Base-by-base conservation (phyloP, 2,888 invertebrate genomes). In the Drosophila mimetica region DNA sequence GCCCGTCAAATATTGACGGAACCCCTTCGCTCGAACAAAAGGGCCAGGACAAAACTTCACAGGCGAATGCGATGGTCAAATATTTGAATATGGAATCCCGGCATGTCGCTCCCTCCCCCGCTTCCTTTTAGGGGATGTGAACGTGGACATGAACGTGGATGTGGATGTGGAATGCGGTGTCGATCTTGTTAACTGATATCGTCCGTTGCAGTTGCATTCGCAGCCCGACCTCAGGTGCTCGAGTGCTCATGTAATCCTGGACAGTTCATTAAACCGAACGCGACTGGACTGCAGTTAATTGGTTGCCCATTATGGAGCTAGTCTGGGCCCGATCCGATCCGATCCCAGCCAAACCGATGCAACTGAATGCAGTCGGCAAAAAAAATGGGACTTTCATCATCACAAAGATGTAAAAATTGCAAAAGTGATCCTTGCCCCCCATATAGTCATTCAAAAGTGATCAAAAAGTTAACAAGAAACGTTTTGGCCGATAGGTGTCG, bases 1-100 rank as follows among this genome's bases (percentile, higher is more conserved):
- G 70, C 65, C 76, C 57, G 20, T 51, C 67, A 79, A 86, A 84
- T 73, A 84, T 86, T 84, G 71, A 74, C 71, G 37, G 59, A 83
- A 85, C 75, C 85, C 77, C 76, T 81, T 77, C 74, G 77, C 75
- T 34, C 8, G 30, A 32, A 34, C 16, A 52, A 61, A 25, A 44
- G 44, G 44, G 34, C 51, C 39, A 70, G 70, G 57, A 69, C 36
- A 48, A 48, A 74, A 83, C 65, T 80, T 86, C 48, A 71, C 86
- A 75, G 69, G 57, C 58, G 64, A 79, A 72, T 67, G 84, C 72
- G 66, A 83, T 58, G 64, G 51, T 55, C 72, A 86, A 83, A 86
- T 75, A 80, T 80, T 83, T 83, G 60, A 54, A 70, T 70, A 54
- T 54, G 36, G 57, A 60, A 36, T 44, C 32, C 36, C 46, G 25